Base-by-base conservation (phyloP, 23 tunicate species). In the Trididemnum nubilum region DNA sequence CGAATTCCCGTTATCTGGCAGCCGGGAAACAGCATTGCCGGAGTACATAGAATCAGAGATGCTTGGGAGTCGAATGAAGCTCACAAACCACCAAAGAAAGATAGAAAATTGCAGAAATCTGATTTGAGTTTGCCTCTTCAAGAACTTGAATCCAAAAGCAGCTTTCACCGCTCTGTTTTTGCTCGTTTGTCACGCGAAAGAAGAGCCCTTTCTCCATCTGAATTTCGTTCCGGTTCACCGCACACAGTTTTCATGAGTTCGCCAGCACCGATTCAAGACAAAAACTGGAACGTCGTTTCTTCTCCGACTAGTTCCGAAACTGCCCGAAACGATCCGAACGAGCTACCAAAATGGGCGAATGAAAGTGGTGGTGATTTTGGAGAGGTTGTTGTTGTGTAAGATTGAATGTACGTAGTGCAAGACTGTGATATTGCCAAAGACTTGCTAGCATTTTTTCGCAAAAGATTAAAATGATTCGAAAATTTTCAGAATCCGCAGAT, bases 311-410 rank as follows among this genome's bases (percentile, higher is more conserved):
- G 2, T 34, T 9, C 64, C 40, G 51, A 31, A 71, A 2, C 2
- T 27, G 28, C 31, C 49, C 34, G 25, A 22, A 32, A 12, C 29
- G 49, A 0, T 70, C 63, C 24, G 77, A 83, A 40, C 67, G 31
- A 74, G 12, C 49, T 87, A 29, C 92, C 92, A 1, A 32, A 61
- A 3, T 87, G 92, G 92, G 92, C 92, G 0, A 81, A 81, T 73
- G 92, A 77, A 21, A 28, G 52, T 24, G 86, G 52, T 24, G 86
- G 86, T 34, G 86, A 87, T 28, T 84, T 78, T 51, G 95, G 82
- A 39, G 95, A 89, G 36, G 95, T 89, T 0, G 82, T 89, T 31
- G 95, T 89, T 29, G 94, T 88, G 1, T 88, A 77, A 87, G 18
- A 49, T 49, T 18, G 18, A 49, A 49, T 49, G n/a, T n/a, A n/a